Conservation (phyloP, 2,113 vertebrate species). For the Onychorhynchus coronatus region DNA sequence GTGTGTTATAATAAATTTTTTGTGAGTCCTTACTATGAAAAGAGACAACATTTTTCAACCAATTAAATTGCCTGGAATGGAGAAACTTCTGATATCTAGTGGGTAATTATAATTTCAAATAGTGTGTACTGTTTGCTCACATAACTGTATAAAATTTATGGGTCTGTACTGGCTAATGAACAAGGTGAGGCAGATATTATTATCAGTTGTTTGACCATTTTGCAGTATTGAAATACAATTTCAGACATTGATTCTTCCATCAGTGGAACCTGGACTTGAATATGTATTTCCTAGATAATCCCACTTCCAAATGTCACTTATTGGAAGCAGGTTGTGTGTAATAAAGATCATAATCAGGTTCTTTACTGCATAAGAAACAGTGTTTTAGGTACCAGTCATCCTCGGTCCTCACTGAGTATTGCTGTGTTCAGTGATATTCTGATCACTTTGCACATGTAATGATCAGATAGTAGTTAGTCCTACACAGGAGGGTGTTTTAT, state of each 20-base stretch:
- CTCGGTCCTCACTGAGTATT: not conserved
- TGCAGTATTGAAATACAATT: not conserved
- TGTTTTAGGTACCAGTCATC: not conserved
- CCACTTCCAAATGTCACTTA: not conserved
- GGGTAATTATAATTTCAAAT: not conserved
- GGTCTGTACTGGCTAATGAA: not conserved
- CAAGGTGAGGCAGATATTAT: not conserved
- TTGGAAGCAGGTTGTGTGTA: not conserved
- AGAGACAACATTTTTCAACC: not conserved
- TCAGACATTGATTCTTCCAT: not conserved
- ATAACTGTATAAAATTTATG: not conserved
- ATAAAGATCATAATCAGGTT: not conserved
- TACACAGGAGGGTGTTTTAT: not conserved
- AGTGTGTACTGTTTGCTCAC: not conserved
- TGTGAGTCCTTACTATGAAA: not conserved
- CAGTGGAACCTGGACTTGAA: not conserved
- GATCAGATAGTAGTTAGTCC: not conserved
- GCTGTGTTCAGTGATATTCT: not conserved
- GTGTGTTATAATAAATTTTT: not conserved
- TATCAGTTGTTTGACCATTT: not conserved
- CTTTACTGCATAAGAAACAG: not conserved
- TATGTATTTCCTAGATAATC: not conserved
- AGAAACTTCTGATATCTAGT: not conserved
- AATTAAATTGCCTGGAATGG: not conserved
- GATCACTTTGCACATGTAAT: not conserved